phyloP scores from a whole-genome alignment of 2,888 invertebrate genomes.

The Eristalinus aeneus region DNA sequence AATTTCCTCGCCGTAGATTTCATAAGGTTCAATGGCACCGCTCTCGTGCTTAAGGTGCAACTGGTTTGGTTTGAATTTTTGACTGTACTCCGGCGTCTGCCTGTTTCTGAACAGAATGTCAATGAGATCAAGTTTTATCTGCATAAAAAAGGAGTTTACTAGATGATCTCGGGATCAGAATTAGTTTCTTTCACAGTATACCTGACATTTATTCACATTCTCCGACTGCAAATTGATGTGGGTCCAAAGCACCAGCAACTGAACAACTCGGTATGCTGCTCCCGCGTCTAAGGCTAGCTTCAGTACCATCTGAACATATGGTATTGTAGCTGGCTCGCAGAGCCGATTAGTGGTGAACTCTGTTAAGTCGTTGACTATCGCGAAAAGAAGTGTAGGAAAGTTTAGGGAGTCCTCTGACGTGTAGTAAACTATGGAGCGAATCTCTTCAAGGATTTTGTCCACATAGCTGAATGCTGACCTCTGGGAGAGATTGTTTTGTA shows the following conservation, averaged over 20 bases:
- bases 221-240: constrained; percentile 78
- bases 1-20: constrained; percentile 72
- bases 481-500: constrained; percentile 45
- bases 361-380: constrained; percentile 74
- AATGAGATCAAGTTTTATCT: constrained; percentile 72
- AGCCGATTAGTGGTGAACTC: constrained; percentile 77
- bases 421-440: constrained; percentile 72
- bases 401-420: constrained; percentile 75
- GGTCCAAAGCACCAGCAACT: constrained; percentile 76
- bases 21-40: constrained; percentile 29
- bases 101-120: constrained; percentile 72
- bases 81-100: not conserved
- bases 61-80: not conserved
- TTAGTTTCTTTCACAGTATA: constrained; percentile 33
- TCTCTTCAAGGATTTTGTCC: constrained; percentile 57
- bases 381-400: constrained; percentile 74
- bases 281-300: constrained; percentile 75
- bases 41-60: constrained; percentile 3
- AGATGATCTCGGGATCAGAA: too few relatives aligned
- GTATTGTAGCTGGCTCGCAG: constrained; percentile 73
- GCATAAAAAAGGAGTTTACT: not conserved
- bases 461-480: constrained; percentile 31
- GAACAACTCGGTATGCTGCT: constrained; percentile 75
- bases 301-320: constrained; percentile 74
- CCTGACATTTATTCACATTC: constrained; percentile 75